Conservation (phyloP, 2,113 vertebrate genomes). For the Romanogobio albipinnatus region DNA sequence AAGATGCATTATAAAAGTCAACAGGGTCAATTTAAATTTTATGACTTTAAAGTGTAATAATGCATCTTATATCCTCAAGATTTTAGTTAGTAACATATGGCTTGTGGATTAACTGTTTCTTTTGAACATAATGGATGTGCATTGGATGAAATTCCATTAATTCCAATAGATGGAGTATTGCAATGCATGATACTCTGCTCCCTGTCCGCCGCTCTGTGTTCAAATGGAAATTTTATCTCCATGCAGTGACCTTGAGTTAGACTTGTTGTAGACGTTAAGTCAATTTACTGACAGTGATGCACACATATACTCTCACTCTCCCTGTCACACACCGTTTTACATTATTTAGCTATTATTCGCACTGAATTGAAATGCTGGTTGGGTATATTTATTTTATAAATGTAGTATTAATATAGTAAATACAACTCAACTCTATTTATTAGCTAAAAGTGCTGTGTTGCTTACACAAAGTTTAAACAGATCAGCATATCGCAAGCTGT, state of each 20-base stretch:
- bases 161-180: not conserved
- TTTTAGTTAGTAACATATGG: constrained; percentile 15
- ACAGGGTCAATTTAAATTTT: not conserved
- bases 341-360: constrained; percentile 35
- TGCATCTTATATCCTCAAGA: not conserved
- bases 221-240: constrained; percentile 30
- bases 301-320: constrained; percentile 33
- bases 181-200: constrained; percentile 22
- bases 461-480: not conserved
- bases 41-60: not conserved
- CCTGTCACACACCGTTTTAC: constrained; percentile 25
- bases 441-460: not conserved
- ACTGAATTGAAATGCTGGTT: constrained; percentile 11
- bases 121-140: not conserved
- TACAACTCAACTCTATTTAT: not conserved
- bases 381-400: not conserved
- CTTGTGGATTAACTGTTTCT: not conserved
- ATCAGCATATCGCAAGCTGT: not conserved
- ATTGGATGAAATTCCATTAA: not conserved
- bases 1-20: not conserved
- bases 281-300: constrained; percentile 42
- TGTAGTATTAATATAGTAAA: not conserved
- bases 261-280: constrained; percentile 32
- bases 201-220: not conserved
- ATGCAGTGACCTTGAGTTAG: constrained; percentile 25